Conservation (phyloP, 1,140 invertebrate species). For the Oryctes rhinoceros region DNA sequence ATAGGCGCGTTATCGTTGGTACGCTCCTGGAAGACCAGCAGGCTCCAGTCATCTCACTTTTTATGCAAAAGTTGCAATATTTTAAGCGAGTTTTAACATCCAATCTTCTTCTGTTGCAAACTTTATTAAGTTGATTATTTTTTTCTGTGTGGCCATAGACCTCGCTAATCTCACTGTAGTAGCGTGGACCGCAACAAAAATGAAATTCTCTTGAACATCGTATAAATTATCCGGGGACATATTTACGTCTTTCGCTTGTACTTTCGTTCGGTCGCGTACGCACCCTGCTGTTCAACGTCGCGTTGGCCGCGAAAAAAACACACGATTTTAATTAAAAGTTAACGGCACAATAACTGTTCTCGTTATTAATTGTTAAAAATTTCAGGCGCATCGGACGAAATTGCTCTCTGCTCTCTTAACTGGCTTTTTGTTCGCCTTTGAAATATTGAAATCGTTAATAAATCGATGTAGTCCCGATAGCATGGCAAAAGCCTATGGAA, state of each 20-base stretch:
- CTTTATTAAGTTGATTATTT: neutral
- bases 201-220: slow-evolving; percentile 4
- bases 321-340: slow-evolving; percentile 34
- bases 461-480: neutral
- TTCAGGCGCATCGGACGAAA: slow-evolving; percentile 1
- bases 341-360: slow-evolving; percentile 27
- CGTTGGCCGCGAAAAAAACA: neutral
- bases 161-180: neutral
- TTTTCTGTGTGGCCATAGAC: neutral
- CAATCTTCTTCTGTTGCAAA: too few species aligned
- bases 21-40: too few species aligned
- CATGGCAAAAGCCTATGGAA: neutral
- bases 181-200: neutral
- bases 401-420: slow-evolving; percentile 2
- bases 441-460: slow-evolving; percentile 27
- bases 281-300: neutral
- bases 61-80: too few species aligned
- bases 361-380: slow-evolving; percentile 34
- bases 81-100: too few species aligned
- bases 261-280: neutral
- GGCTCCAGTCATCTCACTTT: too few species aligned
- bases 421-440: slow-evolving; percentile 24
- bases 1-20: too few species aligned
- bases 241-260: neutral
- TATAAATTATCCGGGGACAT: neutral